Conservation (phyloP, 1,140 invertebrate species). For the Diploscapter pachys region DNA sequence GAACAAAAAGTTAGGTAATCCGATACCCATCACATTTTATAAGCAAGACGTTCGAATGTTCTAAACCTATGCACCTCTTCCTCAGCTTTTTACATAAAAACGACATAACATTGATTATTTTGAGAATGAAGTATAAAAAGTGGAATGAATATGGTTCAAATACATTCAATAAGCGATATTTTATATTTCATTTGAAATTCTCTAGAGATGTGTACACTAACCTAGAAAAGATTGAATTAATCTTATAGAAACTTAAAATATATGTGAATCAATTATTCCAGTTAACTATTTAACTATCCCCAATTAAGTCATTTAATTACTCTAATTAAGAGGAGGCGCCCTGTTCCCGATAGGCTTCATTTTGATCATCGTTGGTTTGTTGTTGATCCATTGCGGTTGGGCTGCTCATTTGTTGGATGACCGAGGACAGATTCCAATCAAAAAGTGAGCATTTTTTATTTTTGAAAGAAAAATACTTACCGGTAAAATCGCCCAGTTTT, state of each 20-base stretch:
- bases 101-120: not conserved
- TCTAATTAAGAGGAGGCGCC: conserved; percentile 43
- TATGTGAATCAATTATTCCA: not conserved
- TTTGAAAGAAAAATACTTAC: not conserved
- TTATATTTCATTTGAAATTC: no score
- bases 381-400: conserved; percentile 57
- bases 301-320: no score
- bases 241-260: not conserved
- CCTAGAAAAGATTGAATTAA: not conserved
- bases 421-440: conserved; percentile 42
- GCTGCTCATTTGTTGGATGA: conserved; percentile 54
- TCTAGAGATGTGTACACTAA: not conserved
- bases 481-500: no score
- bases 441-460: conserved; percentile 42
- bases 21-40: no score
- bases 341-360: conserved; percentile 53
- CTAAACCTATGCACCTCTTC: not conserved
- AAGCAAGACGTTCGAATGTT: no score
- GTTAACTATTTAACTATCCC: not conserved
- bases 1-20: no score
- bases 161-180: not conserved
- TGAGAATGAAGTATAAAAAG: no score
- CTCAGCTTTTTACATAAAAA: conserved; percentile 2
- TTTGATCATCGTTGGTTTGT: conserved; percentile 55
- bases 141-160: no score